Conservation (phyloP, 2,888 invertebrate species). For the Macrophya annulata region DNA sequence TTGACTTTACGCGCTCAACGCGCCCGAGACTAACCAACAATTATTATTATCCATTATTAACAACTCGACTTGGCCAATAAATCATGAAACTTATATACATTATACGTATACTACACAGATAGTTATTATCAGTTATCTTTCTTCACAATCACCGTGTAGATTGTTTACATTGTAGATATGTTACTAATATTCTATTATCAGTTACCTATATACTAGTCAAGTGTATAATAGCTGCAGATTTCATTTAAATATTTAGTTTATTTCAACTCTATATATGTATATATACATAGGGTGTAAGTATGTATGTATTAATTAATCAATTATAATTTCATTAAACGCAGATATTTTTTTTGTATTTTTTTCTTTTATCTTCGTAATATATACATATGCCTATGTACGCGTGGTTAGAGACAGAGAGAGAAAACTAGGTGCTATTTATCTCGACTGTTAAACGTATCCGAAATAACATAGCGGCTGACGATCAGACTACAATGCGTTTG, state of each 20-base stretch:
- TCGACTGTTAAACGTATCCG: neutral
- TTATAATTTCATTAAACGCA: neutral
- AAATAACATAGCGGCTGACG: constrained; percentile 10
- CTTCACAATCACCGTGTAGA: constrained; percentile 34
- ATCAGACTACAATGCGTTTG: neutral
- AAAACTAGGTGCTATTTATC: too few relatives aligned
- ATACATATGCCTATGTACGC: neutral
- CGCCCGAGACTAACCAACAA: constrained; percentile 31
- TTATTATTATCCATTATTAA: constrained; percentile 36
- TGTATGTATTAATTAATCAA: neutral
- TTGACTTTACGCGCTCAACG: constrained; percentile 33
- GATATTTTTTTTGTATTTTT: too few relatives aligned
- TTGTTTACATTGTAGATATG: constrained; percentile 1
- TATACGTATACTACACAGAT: constrained; percentile 55
- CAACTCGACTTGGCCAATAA: constrained; percentile 49
- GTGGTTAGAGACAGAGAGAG: neutral
- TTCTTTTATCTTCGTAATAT: neutral
- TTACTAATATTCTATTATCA: constrained; percentile 28
- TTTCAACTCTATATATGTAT: neutral
- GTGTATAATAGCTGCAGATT: neutral
- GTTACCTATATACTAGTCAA: constrained; percentile 11
- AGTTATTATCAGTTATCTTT: constrained; percentile 34
- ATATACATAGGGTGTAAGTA: neutral
- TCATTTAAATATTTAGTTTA: neutral
- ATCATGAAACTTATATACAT: constrained; percentile 50